A percentile compares a stretch with the other conserved stretches of the same genome.
Conservation (phyloP, 2,797 vertebrate species). For the Artibeus lituratus region DNA sequence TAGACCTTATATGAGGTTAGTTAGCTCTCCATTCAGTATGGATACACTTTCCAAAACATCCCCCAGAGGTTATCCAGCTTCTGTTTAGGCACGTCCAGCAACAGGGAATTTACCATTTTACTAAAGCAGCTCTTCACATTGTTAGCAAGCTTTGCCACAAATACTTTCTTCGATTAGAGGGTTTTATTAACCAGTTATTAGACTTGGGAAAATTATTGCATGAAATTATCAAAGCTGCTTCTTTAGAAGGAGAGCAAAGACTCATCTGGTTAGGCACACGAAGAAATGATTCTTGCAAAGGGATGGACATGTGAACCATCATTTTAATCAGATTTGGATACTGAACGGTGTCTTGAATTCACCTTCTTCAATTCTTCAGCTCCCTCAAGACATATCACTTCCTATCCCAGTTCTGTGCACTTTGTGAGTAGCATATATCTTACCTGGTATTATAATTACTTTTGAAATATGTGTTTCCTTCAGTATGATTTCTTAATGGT, state of each 20-base stretch:
- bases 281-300: not conserved
- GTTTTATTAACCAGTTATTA: not conserved
- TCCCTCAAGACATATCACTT: not conserved
- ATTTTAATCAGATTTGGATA: not conserved
- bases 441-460: not conserved
- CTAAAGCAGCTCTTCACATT: not conserved
- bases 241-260: not conserved
- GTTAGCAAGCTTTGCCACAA: not conserved
- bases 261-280: not conserved
- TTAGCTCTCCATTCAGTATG: not conserved
- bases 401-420: not conserved
- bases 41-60: not conserved
- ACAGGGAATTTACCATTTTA: not conserved
- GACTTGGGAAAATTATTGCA: not conserved
- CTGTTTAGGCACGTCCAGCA: not conserved
- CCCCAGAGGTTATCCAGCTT: not conserved
- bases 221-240: not conserved
- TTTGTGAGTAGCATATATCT: not conserved
- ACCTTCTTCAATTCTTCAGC: not conserved
- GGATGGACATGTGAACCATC: not conserved
- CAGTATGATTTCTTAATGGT: not conserved
- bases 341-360: not conserved
- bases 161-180: not conserved
- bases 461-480: not conserved
- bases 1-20: not conserved